Percentiles rank a stretch among this genome's conserved stretches.
phyloP scores from a whole-genome alignment of 1,140 invertebrate genomes.

The Amphibalanus amphitrite region DNA sequence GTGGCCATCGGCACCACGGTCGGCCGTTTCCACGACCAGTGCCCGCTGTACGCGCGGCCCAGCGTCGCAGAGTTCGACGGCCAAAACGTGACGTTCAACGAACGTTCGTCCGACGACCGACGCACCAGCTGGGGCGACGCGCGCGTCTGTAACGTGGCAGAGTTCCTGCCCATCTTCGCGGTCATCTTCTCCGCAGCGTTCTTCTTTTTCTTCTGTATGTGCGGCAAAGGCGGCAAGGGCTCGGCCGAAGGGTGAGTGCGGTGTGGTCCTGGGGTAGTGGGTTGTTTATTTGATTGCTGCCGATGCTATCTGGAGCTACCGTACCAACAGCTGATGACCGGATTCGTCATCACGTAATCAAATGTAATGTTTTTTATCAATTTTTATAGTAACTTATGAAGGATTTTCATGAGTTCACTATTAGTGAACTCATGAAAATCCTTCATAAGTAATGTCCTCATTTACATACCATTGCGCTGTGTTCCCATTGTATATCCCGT shows the following conservation, averaged over 20 bases:
- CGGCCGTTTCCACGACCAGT: neutral
- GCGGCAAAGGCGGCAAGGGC: slow-evolving; percentile 3
- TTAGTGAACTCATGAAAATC: no score
- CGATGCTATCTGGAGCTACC: neutral
- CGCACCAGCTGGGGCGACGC: neutral
- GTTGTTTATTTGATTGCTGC: neutral
- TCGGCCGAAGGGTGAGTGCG: slow-evolving; percentile 2
- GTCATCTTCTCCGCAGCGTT: neutral
- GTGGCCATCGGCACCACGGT: neutral
- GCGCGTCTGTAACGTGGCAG: neutral
- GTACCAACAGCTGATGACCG: neutral
- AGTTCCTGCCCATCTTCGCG: neutral
- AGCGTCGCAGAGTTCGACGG: neutral
- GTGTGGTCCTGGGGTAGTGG: neutral
- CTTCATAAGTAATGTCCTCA: no score
- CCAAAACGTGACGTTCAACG: neutral
- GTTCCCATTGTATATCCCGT: no score
- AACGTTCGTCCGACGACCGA: neutral
- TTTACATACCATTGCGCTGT: no score
- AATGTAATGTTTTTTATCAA: neutral
- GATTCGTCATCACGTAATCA: neutral
- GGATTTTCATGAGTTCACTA: no score
- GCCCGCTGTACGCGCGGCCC: neutral
- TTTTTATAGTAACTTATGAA: no score
- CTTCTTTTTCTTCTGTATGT: slow-evolving; percentile 4